phyloP scores from a whole-genome alignment of 2,797 vertebrate genomes.

The Gorsachius magnificus region DNA sequence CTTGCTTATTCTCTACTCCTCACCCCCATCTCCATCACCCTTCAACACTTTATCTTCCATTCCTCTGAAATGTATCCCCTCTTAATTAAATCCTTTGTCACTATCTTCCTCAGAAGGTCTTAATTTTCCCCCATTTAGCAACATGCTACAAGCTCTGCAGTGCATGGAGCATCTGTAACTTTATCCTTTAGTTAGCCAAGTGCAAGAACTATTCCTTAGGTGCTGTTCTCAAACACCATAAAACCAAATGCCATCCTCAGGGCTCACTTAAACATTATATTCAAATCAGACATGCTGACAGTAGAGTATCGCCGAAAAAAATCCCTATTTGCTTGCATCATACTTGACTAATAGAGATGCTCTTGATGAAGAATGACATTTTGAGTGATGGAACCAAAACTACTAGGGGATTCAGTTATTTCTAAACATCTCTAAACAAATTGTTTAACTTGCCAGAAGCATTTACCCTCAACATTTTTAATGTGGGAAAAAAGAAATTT shows the following conservation, averaged over 20 bases:
- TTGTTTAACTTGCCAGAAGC: neutral
- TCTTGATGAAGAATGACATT: neutral
- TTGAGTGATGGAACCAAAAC: neutral
- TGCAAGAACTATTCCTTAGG: neutral
- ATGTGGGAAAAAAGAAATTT: neutral
- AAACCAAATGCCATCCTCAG: neutral
- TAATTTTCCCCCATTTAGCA: neutral
- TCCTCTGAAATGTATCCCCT: neutral
- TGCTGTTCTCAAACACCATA: neutral
- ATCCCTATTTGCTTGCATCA: neutral
- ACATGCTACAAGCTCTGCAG: accelerated
- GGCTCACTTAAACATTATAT: neutral
- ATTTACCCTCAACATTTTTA: neutral
- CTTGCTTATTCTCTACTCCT: neutral
- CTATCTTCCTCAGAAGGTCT: neutral
- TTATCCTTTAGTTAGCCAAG: neutral
- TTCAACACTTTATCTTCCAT: neutral
- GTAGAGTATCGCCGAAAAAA: neutral
- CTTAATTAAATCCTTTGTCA: neutral
- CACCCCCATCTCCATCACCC: neutral
- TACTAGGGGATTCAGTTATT: neutral
- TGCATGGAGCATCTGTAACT: neutral
- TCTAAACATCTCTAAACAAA: neutral
- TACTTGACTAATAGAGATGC: neutral
- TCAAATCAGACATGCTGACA: neutral